Evolutionary conservation across 2,888 invertebrate genomes (phyloP), one percentile per base, ranked within the genome.

Genomic region (Andricus curvator): DNA sequence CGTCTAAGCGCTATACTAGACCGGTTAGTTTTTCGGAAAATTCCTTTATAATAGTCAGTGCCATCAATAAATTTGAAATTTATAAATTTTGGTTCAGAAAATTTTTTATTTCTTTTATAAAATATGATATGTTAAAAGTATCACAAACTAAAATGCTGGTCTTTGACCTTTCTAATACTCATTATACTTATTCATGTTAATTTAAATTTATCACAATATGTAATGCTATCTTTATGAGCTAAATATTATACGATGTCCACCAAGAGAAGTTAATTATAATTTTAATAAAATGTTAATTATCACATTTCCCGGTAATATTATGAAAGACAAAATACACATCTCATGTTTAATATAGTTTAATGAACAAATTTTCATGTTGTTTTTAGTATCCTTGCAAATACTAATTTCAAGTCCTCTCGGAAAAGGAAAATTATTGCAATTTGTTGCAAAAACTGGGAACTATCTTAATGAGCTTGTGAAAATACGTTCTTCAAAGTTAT

Each of bases 401-500:
- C 13, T 64, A 64, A 64, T 64, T 64, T 25, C 64, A 13, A 5
- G 15, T 17, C 29, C 8, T 29, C 15, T 29, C 4, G 5, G 17
- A 25, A 29, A 25, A 29, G 22, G 15, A 1, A 29, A 17, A 64
- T 64, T 29, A 64, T 64, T 29, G 17, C 4, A 29, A 15, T 64
- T 64, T 64, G 17, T 64, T 29, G 15, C 22, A 22, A 29, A 25
- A 64, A 29, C 64, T 64, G 8, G 15, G 15, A 25, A 64, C 6
- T 8, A 15, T 22, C 15, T 25, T 64, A 29, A 64, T 64, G 29
- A 29, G 64, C 15, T 74, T 56, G 20, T 29, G 51, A 74, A 74
- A 74, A 37, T 33, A 20, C 15, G 33, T 17, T 56, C 41, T 67
- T 67, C 22, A 41, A 67, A 74, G 74, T 68, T 25, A 51, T 51